These are phyloP conservation scores for Aspidiotus rigidus DNA, from an alignment of 2,888 invertebrate genomes.

Conservation along the genomic window DNA sequence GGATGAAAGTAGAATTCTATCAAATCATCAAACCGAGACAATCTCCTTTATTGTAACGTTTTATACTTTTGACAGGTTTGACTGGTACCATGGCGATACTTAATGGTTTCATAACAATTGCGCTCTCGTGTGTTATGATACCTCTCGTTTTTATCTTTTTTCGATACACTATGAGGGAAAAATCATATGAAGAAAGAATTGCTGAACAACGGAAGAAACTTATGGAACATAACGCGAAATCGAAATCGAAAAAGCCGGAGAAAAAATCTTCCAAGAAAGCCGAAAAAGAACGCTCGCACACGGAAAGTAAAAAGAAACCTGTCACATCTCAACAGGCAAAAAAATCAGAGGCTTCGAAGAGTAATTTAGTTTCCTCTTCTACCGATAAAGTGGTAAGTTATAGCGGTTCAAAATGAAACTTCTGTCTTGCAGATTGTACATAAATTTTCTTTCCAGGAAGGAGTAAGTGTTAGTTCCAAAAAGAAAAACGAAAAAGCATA, in stretches of 20 bases:
- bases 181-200: conserved; percentile 24
- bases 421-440: too few species aligned
- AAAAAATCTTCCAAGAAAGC: conserved; percentile 18
- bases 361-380: neutral
- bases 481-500: neutral
- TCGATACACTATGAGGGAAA: conserved; percentile 10
- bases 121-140: neutral
- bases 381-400: conserved; percentile 16
- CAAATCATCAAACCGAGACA: neutral
- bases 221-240: neutral
- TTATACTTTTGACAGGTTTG: neutral
- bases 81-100: neutral
- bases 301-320: conserved; percentile 13
- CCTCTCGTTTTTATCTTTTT: neutral
- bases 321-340: neutral
- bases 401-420: too few species aligned
- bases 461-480: neutral
- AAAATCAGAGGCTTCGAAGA: conserved; percentile 1
- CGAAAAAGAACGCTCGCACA: conserved; percentile 15
- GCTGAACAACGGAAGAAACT: conserved; percentile 27
- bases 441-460: too few species aligned
- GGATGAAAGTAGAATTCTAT: too few species aligned
- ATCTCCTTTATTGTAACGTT: neutral
- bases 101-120: neutral
- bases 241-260: conserved; percentile 18